Evolutionary conservation across 2,888 invertebrate genomes (phyloP).

Genomic region (Aspidiotus rigidus): DNA sequence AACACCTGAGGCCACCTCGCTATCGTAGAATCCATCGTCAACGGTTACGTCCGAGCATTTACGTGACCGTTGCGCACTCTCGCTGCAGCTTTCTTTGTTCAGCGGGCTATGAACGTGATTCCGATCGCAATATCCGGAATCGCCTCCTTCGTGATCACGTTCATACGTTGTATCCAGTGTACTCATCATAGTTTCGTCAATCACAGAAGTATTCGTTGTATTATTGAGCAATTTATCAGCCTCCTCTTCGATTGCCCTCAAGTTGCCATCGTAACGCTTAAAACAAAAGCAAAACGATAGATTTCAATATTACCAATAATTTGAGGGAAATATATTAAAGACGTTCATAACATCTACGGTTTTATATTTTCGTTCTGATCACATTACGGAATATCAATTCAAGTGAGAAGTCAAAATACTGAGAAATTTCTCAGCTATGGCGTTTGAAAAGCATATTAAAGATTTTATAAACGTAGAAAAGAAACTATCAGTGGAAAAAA

Average conservation of each 20-base stretch:
- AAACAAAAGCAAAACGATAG: not conserved
- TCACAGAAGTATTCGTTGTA: not conserved
- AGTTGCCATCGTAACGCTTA: conserved; percentile 2
- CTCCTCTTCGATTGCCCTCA: conserved; percentile 1
- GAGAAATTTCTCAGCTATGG: too few species aligned
- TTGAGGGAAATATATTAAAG: too few species aligned
- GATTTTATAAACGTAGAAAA: too few species aligned
- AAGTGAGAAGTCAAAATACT: too few species aligned
- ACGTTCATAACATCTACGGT: too few species aligned
- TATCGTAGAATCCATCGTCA: conserved; percentile 31
- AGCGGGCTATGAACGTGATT: conserved; percentile 25
- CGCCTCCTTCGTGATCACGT: conserved; percentile 27
- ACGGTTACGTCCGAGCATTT: conserved; percentile 22
- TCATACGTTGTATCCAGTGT: not conserved
- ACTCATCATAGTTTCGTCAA: not conserved
- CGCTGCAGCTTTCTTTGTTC: not conserved
- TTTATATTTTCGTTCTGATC: too few species aligned
- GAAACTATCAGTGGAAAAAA: too few species aligned
- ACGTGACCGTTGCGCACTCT: not conserved
- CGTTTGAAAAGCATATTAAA: too few species aligned
- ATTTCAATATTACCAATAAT: too few species aligned
- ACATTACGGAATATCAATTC: too few species aligned
- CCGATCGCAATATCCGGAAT: conserved; percentile 32
- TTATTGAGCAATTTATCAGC: conserved; percentile 1
- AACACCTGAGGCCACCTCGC: not conserved